A percentile compares a stretch with the other conserved stretches of the same genome.
These are phyloP conservation scores for Catotricha subobsoleta DNA, from an alignment of 2,888 invertebrate species.

Conservation along the genomic window DNA sequence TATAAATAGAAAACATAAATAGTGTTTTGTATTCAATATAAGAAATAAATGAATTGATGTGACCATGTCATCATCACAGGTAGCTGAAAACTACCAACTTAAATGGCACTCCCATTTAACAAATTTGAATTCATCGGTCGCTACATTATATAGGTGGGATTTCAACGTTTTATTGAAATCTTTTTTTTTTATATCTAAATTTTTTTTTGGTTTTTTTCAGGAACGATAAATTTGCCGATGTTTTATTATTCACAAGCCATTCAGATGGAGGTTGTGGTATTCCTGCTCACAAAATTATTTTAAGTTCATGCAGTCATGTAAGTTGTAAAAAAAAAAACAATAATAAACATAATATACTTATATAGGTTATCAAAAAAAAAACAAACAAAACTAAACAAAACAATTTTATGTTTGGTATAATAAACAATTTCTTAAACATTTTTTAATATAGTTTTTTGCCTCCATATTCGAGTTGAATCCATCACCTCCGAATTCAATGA, in stretches of 20 bases:
- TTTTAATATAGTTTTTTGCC: slow-evolving; percentile 22
- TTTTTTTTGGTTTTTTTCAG: slow-evolving; percentile 28
- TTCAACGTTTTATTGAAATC: neutral
- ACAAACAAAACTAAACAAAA: too few relatives aligned
- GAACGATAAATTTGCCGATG: slow-evolving; percentile 68
- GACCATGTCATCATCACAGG: slow-evolving; percentile 22
- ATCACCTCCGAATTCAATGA: slow-evolving; percentile 30
- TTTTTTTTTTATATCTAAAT: neutral
- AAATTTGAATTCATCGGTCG: slow-evolving; percentile 65
- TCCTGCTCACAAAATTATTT: slow-evolving; percentile 67
- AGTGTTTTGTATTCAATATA: too few relatives aligned
- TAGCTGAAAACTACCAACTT: slow-evolving; percentile 64
- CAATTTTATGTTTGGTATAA: too few relatives aligned
- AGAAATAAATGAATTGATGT: too few relatives aligned
- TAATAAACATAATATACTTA: too few relatives aligned
- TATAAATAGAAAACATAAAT: too few relatives aligned
- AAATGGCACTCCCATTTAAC: slow-evolving; percentile 78
- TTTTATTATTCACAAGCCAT: slow-evolving; percentile 48
- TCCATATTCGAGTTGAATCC: slow-evolving; percentile 26
- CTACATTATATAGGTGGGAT: slow-evolving; percentile 38
- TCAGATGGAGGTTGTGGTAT: slow-evolving; percentile 50
- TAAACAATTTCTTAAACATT: neutral
- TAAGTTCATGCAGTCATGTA: slow-evolving; percentile 59
- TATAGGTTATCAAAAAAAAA: too few relatives aligned
- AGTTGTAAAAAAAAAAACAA: too few relatives aligned